A percentile compares a stretch with the other conserved stretches of the same genome.
Conservation (phyloP, 2,888 invertebrate genomes). For the Nyleta sp. region DNA sequence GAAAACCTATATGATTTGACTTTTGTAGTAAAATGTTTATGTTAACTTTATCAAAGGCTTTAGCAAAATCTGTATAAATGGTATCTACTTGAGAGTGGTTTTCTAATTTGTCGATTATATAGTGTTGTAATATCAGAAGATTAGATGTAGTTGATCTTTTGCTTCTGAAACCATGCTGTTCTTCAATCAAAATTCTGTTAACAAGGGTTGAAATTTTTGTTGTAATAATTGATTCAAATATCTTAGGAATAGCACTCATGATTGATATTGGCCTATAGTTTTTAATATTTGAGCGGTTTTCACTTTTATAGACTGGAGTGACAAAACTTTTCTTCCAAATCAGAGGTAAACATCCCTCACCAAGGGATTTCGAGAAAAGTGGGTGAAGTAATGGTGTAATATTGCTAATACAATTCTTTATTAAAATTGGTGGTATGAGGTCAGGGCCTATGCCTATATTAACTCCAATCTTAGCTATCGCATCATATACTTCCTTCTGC, state of each 20-base stretch:
- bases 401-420: background rate
- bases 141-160: background rate
- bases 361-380: background rate
- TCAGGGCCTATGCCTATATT: background rate
- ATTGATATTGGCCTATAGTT: constrained; percentile 5
- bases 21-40: background rate
- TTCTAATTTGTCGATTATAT: background rate
- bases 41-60: constrained; percentile 5
- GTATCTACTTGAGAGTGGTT: background rate
- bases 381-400: background rate
- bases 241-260: background rate
- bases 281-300: background rate
- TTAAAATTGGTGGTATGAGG: background rate
- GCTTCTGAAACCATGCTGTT: background rate
- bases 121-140: background rate
- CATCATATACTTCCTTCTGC: background rate
- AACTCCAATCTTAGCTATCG: background rate
- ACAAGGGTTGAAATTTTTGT: background rate
- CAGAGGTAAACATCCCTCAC: background rate
- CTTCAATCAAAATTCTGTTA: background rate
- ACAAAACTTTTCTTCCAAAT: background rate
- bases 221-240: background rate
- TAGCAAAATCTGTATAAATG: background rate
- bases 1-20: background rate
- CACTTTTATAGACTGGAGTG: background rate